Base-by-base conservation (phyloP, 2,113 vertebrate genomes). In the Eptesicus fuscus region DNA sequence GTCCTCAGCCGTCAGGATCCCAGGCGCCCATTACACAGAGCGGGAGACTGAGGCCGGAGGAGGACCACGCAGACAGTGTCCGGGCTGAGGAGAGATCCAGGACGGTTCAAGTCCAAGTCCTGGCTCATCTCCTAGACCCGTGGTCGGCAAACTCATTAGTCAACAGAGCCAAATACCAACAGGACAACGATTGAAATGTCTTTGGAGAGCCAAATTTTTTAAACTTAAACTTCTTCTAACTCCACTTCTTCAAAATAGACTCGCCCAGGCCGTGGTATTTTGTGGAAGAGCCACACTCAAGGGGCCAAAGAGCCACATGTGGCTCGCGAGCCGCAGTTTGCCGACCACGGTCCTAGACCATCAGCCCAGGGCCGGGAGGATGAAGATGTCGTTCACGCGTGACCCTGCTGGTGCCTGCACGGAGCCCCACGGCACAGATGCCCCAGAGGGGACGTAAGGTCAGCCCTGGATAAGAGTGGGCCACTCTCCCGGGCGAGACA, bases 361-460 rank as follows among this genome's bases (percentile, higher is more conserved):
- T 1, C 7, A 42, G 35, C 49, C 59, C 73, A 1, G 69, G 44
- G 28, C 6, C 80, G 11, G 56, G 7, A 25, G 17, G 20, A 23
- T 1, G 42, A 49, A 63, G 49, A 7, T 0, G 3, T 18, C 11
- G 11, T 17, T 16, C 6, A 8, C 22, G 14, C 0, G 4, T 0
- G 30, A 5, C 30, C 53, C 37, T 69, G 42, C 32, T 0, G 1
- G 53, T 3, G 76, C 70, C 10, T 9, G 16, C 1, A 51, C 30
- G 3, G 79, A 73, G 35, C 10, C 28, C 12, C 0, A 13, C 9
- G 53, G 20, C 61, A 35, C 0, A 3, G 65, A 44, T 1, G n/a
- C 28, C 74, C 35, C 0, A 1, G 14, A 7, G 40, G 6, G 32
- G 23, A 42, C 22, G 2, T 9, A 13, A 13, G n/a, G 37, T 7